These are phyloP conservation scores for Apteryx mantelli DNA, from an alignment of 2,113 vertebrate species.

Conservation along the genomic window DNA sequence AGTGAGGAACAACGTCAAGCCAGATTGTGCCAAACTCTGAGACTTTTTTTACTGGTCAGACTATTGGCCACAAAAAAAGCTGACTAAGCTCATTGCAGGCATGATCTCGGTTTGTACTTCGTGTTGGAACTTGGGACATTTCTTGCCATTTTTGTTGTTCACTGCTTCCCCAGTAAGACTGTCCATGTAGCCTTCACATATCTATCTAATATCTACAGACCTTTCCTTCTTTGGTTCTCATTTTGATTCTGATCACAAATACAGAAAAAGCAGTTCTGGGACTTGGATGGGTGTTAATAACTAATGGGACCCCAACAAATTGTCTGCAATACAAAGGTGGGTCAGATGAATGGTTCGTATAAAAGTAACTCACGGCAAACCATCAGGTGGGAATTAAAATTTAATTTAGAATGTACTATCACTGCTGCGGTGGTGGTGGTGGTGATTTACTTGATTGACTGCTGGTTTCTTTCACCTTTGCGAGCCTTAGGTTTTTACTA, in stretches of 20 bases:
- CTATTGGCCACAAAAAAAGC: neutral
- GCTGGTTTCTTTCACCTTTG: slow-evolving; percentile 86
- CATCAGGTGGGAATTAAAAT: slow-evolving; percentile 88
- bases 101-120: neutral
- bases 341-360: slow-evolving; percentile 67
- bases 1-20: neutral
- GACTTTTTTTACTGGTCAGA: neutral
- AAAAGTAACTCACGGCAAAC: slow-evolving; percentile 71
- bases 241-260: slow-evolving; percentile 43
- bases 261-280: neutral
- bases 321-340: slow-evolving; percentile 54
- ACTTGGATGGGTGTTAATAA: slow-evolving; percentile 68
- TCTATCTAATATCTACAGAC: neutral
- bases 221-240: slow-evolving; percentile 12
- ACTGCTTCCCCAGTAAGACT: neutral
- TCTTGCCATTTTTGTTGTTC: neutral
- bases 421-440: slow-evolving; percentile 75
- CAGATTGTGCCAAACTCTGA: neutral
- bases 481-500: slow-evolving; percentile 82
- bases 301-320: slow-evolving; percentile 54
- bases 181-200: neutral
- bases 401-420: slow-evolving; percentile 84
- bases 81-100: neutral
- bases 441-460: slow-evolving; percentile 83
- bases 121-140: neutral